These are phyloP conservation scores for Druceiella hillmani DNA, from an alignment of 2,888 invertebrate species.

Conservation along the genomic window DNA sequence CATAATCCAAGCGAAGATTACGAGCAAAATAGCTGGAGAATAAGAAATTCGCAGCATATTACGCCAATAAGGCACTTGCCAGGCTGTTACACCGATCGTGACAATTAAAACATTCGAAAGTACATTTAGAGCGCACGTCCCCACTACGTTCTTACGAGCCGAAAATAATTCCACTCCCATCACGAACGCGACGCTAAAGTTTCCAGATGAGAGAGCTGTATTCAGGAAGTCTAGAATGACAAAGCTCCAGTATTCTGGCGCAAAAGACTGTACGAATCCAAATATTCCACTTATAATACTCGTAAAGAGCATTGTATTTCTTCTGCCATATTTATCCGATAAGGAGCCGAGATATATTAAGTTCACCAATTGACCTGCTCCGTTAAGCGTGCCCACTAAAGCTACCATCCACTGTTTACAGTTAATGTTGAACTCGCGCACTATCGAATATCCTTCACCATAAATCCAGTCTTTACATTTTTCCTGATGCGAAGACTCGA, in stretches of 20 bases:
- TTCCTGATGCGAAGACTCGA: background rate
- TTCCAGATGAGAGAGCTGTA: background rate
- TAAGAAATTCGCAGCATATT: background rate
- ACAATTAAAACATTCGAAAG: background rate
- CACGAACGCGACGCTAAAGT: background rate
- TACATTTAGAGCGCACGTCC: background rate
- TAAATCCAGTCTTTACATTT: conserved; percentile 1
- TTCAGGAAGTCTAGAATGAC: background rate
- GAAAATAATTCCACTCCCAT: background rate
- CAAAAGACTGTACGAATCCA: background rate
- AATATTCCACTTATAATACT: background rate
- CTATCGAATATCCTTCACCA: background rate
- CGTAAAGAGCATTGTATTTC: background rate
- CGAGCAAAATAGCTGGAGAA: background rate
- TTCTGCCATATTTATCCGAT: conserved; percentile 2
- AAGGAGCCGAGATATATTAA: background rate
- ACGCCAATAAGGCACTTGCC: background rate
- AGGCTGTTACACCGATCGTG: background rate
- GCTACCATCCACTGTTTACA: background rate
- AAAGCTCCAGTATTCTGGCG: background rate
- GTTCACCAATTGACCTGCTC: background rate
- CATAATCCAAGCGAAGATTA: background rate
- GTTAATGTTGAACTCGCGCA: background rate
- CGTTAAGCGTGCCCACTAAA: background rate
- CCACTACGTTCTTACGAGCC: background rate